Evolutionary conservation across 2,888 invertebrate genomes (phyloP), one percentile per base, ranked within the genome.

Genomic region (Drosophila kokeensis): DNA sequence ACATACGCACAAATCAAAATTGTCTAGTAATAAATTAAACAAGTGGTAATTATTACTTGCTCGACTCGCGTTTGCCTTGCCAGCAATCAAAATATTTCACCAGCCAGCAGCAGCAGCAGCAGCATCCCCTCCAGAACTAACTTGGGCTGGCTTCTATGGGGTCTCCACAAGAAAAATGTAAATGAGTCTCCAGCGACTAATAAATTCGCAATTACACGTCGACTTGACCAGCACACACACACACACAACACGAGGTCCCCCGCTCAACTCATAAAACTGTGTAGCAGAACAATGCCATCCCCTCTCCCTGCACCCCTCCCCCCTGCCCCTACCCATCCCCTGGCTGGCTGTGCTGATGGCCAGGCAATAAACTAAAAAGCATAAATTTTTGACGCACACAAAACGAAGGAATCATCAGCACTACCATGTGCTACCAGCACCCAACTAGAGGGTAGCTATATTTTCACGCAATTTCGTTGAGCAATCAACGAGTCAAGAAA

Each of bases 101-200:
- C 27, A 55, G 48, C 11, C 49, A 64, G 38, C 29, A 58, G 13
- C 6, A 42, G 21, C 40, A 42, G 11, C 21, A 21, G 2, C 21
- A 42, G 21, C 42, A 45, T 24, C 15, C 45, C 45, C 45, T 24
- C 15, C 24, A 24, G 8, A 8, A 15, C 45, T 45, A 45, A 45
- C 24, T 27, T 45, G 45, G 24, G 36, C 29, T 53, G 48, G 24
- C 21, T 34, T 13, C 49, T 54, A 38, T 52, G 69, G 21, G 45
- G 48, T 6, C 52, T 34, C 54, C 69, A 59, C 48, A 76, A 70
- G 78, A 83, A 76, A 79, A 81, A 82, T 82, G 82, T 89, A 90
- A 92, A 91, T 91, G 90, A 84, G 89, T 92, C 92, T 92, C 92
- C 72, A 76, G 91, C 84, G 91, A 82, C 91, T 86, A 89, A 91